Evolutionary conservation across 1,140 invertebrate species (phyloP), one percentile per base, ranked within the genome.

Genomic region (Hyles vespertilio): DNA sequence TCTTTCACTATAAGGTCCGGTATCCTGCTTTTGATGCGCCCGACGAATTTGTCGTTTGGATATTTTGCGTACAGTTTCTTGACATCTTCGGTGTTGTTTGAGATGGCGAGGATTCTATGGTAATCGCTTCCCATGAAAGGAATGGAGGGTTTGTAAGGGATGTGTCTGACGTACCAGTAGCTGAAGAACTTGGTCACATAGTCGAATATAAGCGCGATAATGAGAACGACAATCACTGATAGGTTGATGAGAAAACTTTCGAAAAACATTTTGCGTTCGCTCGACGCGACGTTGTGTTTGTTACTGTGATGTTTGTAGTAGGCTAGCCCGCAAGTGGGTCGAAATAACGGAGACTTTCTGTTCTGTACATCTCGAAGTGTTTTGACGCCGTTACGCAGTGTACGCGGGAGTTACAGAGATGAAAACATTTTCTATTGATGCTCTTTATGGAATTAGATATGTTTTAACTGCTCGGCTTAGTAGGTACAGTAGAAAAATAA

Each of bases 1-100:
- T 92, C 91, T 62, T 90, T 87, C 8, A 92, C 76, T 44, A 92
- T 82, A 45, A 93, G 65, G 53, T 84, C 83, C 0, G 92, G 92
- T 51, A 87, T 82, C 65, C 87, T 69, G 54, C 87, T 84, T 65
- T 89, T 89, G 68, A 90, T 84, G 55, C 83, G 75, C 5, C 91
- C 91, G 22, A 90, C 76, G 61, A 73, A 85, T 62, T 80, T 84
- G 12, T 81, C 77, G 53, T 81, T 69, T 0, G 74, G 69, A 58
- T 86, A 66, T 47, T 67, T 58, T 0, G 32, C 12, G 59, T 86
- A 89, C 3, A 89, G 67, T 11, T 65, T 70, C 36, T 79, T 77
- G n/a, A 84, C 70, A 70, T 87, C 84, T 3, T 82, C 70, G 0
- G 79, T 79, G 34, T 72, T 86, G 46, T 59, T 76, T 53, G 75